Percentiles rank a stretch among this genome's conserved stretches.
Evolutionary conservation across 2,113 vertebrate genomes (phyloP).

Genomic region (Pionites leucogaster): DNA sequence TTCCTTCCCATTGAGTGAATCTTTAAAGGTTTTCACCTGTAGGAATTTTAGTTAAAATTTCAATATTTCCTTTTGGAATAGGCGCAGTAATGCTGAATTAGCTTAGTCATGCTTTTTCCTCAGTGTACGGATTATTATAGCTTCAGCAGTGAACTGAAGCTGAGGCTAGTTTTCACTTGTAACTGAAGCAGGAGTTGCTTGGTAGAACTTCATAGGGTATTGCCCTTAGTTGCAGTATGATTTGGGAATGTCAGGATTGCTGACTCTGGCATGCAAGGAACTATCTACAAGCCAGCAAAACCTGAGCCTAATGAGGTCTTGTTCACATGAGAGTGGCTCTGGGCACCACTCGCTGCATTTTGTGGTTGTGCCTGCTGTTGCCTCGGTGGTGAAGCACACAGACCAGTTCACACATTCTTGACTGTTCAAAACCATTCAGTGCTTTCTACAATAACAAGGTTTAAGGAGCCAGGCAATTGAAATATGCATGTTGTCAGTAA

Average conservation of each 20-base stretch:
- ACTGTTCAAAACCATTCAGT: background rate
- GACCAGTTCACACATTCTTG: background rate
- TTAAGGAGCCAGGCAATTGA: background rate
- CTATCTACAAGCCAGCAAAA: background rate
- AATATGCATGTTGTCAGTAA: background rate
- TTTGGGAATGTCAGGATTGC: background rate
- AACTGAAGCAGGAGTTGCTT: background rate
- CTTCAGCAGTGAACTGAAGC: background rate
- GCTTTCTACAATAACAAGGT: background rate
- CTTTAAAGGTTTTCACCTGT: background rate
- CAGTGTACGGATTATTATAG: background rate
- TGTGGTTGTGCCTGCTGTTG: fast-evolving
- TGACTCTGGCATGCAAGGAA: background rate
- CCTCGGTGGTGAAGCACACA: background rate
- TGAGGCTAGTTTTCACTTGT: background rate
- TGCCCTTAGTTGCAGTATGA: background rate
- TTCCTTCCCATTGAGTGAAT: background rate
- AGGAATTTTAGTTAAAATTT: background rate
- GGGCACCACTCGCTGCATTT: background rate
- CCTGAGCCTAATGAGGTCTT: background rate
- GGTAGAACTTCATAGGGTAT: fast-evolving
- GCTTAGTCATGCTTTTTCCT: background rate
- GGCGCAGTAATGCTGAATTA: fast-evolving
- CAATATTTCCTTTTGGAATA: background rate
- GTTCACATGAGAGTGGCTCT: background rate